phyloP scores from a whole-genome alignment of 2,888 invertebrate genomes.

The Leucophenga montana region DNA sequence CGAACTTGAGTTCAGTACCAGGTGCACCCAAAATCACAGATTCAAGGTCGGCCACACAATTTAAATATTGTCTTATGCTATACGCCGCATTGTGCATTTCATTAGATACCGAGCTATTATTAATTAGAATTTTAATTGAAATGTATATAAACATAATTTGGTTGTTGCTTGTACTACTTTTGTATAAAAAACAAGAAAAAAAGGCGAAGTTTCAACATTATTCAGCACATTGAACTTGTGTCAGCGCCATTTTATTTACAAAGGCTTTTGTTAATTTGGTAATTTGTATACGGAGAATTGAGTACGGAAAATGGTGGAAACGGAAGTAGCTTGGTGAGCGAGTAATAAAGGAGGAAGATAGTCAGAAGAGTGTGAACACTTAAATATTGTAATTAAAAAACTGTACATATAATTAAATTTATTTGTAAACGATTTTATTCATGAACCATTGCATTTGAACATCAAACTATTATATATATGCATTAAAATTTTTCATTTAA shows the following conservation, averaged over 20 bases:
- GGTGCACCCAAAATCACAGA: neutral
- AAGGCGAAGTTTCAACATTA: neutral
- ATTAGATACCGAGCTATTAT: neutral
- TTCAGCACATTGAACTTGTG: constrained; percentile 7
- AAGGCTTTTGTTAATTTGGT: constrained; percentile 63
- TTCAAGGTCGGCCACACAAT: too few relatives aligned
- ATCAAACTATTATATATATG: too few relatives aligned
- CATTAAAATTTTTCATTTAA: too few relatives aligned
- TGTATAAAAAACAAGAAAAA: neutral
- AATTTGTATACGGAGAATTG: constrained; percentile 52
- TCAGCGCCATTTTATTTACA: constrained; percentile 37
- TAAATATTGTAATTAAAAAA: too few relatives aligned
- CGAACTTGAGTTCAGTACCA: neutral
- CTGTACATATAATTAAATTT: too few relatives aligned
- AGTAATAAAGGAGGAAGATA: too few relatives aligned
- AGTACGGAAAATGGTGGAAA: neutral
- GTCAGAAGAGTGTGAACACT: too few relatives aligned
- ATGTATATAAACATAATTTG: constrained; percentile 16
- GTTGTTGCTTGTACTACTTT: neutral
- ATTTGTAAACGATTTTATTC: too few relatives aligned
- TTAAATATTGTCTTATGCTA: too few relatives aligned
- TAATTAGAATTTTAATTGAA: constrained; percentile 27
- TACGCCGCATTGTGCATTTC: too few relatives aligned
- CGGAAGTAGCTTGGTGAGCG: neutral
- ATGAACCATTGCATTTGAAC: too few relatives aligned